Evolutionary conservation across 2,113 vertebrate species (phyloP).

Genomic region (Nothocercus nigrocapillus): DNA sequence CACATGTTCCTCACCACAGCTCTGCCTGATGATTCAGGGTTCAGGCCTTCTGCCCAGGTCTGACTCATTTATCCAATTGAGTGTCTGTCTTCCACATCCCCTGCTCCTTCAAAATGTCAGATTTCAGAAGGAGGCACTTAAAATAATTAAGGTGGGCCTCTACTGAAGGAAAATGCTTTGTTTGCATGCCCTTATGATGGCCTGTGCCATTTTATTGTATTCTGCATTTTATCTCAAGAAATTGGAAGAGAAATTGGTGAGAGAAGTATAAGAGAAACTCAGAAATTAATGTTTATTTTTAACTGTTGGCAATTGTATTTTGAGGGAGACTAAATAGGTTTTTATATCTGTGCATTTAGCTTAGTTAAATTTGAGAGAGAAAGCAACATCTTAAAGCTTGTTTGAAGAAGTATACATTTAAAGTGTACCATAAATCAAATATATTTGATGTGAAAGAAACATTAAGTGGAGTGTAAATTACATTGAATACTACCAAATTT

Average conservation of each 20-base stretch:
- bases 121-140: conserved; percentile 72
- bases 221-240: conserved; percentile 62
- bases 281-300: not conserved
- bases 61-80: conserved; percentile 62
- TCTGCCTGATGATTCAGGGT: conserved; percentile 20
- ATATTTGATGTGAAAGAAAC: conserved; percentile 3
- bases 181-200: conserved; percentile 62
- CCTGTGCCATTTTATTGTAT: conserved; percentile 67
- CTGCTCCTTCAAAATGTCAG: conserved; percentile 56
- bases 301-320: conserved; percentile 9
- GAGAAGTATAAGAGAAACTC: conserved; percentile 24
- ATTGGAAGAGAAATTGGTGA: conserved; percentile 55
- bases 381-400: not conserved
- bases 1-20: not conserved
- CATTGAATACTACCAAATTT: not conserved
- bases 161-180: conserved; percentile 72
- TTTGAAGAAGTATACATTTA: not conserved
- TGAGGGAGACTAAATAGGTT: not conserved
- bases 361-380: not conserved
- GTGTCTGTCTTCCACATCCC: conserved; percentile 50
- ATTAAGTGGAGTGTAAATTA: conserved; percentile 28
- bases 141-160: conserved; percentile 73
- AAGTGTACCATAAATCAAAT: conserved; percentile 16
- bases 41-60: conserved; percentile 48
- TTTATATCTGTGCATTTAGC: not conserved